A percentile compares a stretch with the other conserved stretches of the same genome.
phyloP scores from a whole-genome alignment of 2,888 invertebrate genomes.

The Drosophila atripex region DNA sequence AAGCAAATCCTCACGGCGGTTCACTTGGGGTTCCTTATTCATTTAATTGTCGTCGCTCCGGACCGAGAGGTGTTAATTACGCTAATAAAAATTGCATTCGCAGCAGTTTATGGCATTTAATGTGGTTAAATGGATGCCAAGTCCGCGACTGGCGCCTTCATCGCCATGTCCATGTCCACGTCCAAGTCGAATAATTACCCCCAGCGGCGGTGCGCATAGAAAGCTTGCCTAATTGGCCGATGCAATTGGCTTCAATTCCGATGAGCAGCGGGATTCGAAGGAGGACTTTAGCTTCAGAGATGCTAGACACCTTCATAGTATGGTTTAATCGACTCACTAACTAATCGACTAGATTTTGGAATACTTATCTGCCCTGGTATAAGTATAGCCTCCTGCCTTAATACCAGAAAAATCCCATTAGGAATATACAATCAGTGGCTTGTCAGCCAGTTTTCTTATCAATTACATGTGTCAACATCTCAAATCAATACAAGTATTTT shows the following conservation, averaged over 20 bases:
- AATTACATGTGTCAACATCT: conserved; percentile 13
- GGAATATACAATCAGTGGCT: conserved; percentile 18
- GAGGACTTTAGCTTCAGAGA: conserved; percentile 5
- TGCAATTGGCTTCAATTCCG: conserved; percentile 46
- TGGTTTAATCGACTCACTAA: not conserved
- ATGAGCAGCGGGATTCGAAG: conserved; percentile 24
- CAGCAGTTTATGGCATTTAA: conserved; percentile 65
- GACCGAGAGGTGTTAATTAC: conserved; percentile 68
- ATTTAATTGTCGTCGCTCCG: conserved; percentile 56
- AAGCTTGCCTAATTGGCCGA: conserved; percentile 64
- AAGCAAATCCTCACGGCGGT: conserved; percentile 63
- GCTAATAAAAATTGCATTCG: conserved; percentile 74
- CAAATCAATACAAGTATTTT: conserved; percentile 19
- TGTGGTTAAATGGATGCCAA: conserved; percentile 56
- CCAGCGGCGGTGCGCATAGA: conserved; percentile 50
- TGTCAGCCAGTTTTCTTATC: conserved; percentile 29
- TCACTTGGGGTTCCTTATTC: conserved; percentile 43
- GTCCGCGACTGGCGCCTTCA: conserved; percentile 49
- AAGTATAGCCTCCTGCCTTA: not conserved
- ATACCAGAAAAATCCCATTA: conserved; percentile 8
- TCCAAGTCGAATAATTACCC: conserved; percentile 37
- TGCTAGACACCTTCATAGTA: not conserved
- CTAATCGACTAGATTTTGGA: not conserved
- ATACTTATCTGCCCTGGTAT: not conserved
- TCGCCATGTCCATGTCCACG: conserved; percentile 34